Conservation (phyloP, 2,888 invertebrate genomes). For the Pocota personata region DNA sequence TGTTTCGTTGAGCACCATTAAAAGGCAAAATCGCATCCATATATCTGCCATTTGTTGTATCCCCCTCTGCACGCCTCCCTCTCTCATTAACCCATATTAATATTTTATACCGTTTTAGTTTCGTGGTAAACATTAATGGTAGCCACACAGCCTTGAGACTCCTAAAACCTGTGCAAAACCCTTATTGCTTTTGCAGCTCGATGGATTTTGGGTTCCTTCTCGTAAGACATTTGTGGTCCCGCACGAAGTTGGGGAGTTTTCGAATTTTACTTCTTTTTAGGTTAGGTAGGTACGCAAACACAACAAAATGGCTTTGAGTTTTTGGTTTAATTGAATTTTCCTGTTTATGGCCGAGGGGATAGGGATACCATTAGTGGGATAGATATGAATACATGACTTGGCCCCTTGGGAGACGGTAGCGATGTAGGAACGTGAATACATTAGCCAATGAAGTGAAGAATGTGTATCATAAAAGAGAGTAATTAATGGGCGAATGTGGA, state of each 20-base stretch:
- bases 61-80: neutral
- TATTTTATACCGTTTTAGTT: constrained; percentile 68
- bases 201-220: constrained; percentile 13
- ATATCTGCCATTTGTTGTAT: neutral
- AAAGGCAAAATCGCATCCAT: constrained; percentile 25
- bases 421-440: constrained; percentile 29
- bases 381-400: constrained; percentile 46
- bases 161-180: constrained; percentile 12
- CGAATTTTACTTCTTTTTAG: constrained; percentile 31
- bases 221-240: constrained; percentile 66
- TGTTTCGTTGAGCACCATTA: constrained; percentile 11
- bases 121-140: constrained; percentile 62
- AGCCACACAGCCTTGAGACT: constrained; percentile 59
- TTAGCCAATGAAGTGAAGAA: constrained; percentile 26
- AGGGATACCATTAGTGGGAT: constrained; percentile 61
- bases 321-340: constrained; percentile 72
- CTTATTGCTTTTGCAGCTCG: neutral
- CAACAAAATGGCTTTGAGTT: constrained; percentile 31
- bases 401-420: constrained; percentile 20
- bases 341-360: constrained; percentile 57
- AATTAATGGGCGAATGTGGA: constrained; percentile 51
- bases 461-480: constrained; percentile 37
- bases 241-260: constrained; percentile 11
- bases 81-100: constrained; percentile 67
- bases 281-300: neutral